Conservation (phyloP, 2,797 vertebrate genomes). For the Cynopterus sphinx region DNA sequence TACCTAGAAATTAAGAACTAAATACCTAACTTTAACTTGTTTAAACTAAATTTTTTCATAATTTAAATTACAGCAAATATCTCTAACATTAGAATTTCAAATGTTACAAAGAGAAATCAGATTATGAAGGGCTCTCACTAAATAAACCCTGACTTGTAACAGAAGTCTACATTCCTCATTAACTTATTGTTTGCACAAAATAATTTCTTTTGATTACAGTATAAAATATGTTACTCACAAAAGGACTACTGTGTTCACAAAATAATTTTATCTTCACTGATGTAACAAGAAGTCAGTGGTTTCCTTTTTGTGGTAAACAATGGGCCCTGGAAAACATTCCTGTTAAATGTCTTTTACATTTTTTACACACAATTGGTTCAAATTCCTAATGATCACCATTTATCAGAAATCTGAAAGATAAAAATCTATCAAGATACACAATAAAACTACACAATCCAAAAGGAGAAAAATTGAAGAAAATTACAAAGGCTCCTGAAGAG, state of each 20-base stretch:
- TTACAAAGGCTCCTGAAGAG: neutral
- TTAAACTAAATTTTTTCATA: slow-evolving; percentile 43
- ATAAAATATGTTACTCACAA: slow-evolving; percentile 72
- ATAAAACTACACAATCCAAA: slow-evolving; percentile 69
- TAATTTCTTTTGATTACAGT: slow-evolving; percentile 67
- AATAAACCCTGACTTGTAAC: slow-evolving; percentile 74
- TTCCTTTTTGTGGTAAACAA: slow-evolving; percentile 84
- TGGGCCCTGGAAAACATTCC: slow-evolving; percentile 81
- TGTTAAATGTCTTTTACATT: slow-evolving; percentile 77
- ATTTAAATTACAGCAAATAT: slow-evolving; percentile 59
- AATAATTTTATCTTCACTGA: slow-evolving; percentile 74
- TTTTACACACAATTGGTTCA: slow-evolving; percentile 81
- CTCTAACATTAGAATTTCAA: slow-evolving; percentile 53
- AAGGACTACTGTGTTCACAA: slow-evolving; percentile 56
- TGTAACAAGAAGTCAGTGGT: slow-evolving; percentile 73
- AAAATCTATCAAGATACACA: slow-evolving; percentile 78
- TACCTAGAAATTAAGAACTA: slow-evolving; percentile 39
- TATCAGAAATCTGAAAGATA: slow-evolving; percentile 82
- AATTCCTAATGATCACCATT: slow-evolving; percentile 84
- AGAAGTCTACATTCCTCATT: slow-evolving; percentile 58
- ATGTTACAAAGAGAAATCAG: slow-evolving; percentile 31
- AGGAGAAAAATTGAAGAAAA: slow-evolving; percentile 54
- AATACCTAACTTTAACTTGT: slow-evolving; percentile 61
- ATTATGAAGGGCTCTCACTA: slow-evolving; percentile 54
- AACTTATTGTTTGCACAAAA: slow-evolving; percentile 67